Evolutionary conservation across 1,140 invertebrate genomes (phyloP).

Genomic region (Diuraphis noxia): DNA sequence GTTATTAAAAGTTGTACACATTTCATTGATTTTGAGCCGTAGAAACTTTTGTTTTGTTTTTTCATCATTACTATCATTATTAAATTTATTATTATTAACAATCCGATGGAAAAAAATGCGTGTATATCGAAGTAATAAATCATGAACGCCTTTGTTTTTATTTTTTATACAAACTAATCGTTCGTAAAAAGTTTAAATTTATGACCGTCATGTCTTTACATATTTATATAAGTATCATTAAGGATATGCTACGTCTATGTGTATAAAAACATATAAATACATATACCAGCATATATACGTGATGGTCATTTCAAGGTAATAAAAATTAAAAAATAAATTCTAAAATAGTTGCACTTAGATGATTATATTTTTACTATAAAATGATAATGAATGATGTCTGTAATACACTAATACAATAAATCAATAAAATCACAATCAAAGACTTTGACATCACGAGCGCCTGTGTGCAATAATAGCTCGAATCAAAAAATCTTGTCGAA

Average conservation of each 20-base stretch:
- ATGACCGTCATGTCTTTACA: neutral
- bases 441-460: neutral
- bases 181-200: neutral
- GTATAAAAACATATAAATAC: neutral
- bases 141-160: neutral
- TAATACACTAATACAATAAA: too few species aligned
- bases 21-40: neutral
- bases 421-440: neutral
- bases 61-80: neutral
- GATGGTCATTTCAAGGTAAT: too few species aligned
- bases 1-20: neutral
- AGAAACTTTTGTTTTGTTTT: neutral
- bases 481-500: neutral
- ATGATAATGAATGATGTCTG: too few species aligned
- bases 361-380: neutral
- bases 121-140: constrained; percentile 2
- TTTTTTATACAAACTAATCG: neutral
- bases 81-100: neutral
- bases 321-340: neutral
- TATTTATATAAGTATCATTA: neutral
- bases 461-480: too few species aligned
- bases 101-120: neutral
- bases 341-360: neutral
- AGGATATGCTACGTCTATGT: neutral
- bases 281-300: too few species aligned